Base-by-base conservation (phyloP, 2,797 vertebrate species). In the Hephaestus fuliginosus region DNA sequence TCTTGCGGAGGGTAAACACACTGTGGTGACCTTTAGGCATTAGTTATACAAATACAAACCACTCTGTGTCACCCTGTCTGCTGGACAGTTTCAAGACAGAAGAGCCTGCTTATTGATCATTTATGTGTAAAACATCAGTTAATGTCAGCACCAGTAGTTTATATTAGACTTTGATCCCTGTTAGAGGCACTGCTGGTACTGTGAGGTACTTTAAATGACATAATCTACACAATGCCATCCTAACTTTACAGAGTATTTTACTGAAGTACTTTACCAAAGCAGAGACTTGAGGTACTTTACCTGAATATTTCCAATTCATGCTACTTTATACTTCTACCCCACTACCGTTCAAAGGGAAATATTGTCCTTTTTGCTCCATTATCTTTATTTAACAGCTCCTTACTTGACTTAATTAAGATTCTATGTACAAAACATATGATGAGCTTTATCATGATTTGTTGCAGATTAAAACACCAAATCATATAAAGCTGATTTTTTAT, bases 41-140 rank as follows among this genome's bases (percentile, higher is more conserved):
- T 64, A 51, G 36, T 5, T 48, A 1, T 10, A 56, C 48, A 63
- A 80, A 85, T 17, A 64, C 25, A 57, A 77, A 33, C 5, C 2
- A 11, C 62, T 10, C 28, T n/a, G 20, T 28, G 55, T 55, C 8
- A 17, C 25, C 13, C 3, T 1, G 18, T 56, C 49, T 22, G 18
- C 6, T 30, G 56, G 76, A 9, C 13, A 55, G 1, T 33, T 18
- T 65, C 14, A 48, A 53, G 8, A 56, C 0, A 61, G 28, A 57
- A 64, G 53, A 48, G 39, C 33, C 18, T 4, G 1, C 15, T 7
- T 70, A 61, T 48, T 56, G 33, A 78, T 70, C 2, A 13, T 22
- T 22, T 43, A 8, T 53, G 14, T 48, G 20, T 58, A 75, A 74
- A 67, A 25, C 25, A 3, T 0, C 22, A 33, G 14, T 33, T 33